phyloP scores from a whole-genome alignment of 37 sponge, comb jelly and placozoan genomes.

The Chondrosia reniformis region DNA sequence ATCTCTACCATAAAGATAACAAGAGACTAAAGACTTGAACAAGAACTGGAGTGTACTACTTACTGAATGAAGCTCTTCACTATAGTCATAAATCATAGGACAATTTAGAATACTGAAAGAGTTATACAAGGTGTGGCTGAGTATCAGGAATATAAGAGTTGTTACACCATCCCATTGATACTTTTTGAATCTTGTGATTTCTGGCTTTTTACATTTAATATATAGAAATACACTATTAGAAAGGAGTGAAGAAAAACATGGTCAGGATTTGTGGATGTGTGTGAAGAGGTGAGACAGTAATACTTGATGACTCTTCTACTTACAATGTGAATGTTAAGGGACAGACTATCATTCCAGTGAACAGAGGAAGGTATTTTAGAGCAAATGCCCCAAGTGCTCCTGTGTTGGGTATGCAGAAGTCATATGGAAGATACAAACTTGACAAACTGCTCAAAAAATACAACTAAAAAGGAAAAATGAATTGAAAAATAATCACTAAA shows the following conservation, averaged over 20 bases:
- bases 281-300: too few species aligned
- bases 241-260: not conserved
- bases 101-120: constrained; percentile 3
- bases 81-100: not conserved
- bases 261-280: not conserved
- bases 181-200: too few species aligned
- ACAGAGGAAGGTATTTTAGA: constrained; percentile 40
- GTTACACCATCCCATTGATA: constrained; percentile 9
- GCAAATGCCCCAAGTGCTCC: constrained; percentile 49
- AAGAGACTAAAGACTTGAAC: not conserved
- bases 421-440: constrained; percentile 65
- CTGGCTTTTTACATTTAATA: not conserved
- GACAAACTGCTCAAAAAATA: constrained; percentile 49
- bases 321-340: constrained; percentile 6
- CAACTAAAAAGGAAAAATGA: constrained; percentile 26
- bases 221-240: not conserved
- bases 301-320: too few species aligned
- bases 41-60: not conserved
- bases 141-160: not conserved
- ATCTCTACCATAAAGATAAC: constrained; percentile 26
- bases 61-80: not conserved
- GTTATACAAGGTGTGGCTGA: constrained; percentile 6
- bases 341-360: constrained; percentile 32
- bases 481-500: not conserved
- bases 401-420: constrained; percentile 61